Evolutionary conservation across 1,140 invertebrate genomes (phyloP), one percentile per base, ranked within the genome.

Genomic region (Oryctes rhinoceros): DNA sequence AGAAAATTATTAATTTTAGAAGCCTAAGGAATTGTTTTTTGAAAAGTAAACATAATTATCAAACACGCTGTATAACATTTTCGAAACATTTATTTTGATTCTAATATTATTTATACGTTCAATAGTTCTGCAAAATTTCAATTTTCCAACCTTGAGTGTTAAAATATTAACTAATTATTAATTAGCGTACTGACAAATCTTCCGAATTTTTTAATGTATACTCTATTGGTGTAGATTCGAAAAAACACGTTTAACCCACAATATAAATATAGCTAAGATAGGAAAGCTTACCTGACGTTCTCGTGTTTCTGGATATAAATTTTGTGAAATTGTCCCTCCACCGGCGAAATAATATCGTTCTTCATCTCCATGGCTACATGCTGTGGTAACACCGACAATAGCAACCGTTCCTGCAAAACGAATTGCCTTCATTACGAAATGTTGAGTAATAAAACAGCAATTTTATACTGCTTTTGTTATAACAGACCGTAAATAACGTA

Each of bases 281-380:
- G 9, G 74, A 0, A 18, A 18, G 18, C 89, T 91, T 86, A 96
- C 95, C 94, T 96, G 83, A 98, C 97, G 89, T 97, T 95, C 88
- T 98, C 96, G 86, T 98, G 96, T 85, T 95, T 94, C 85, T 97
- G 95, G 84, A 98, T 98, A 88, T 98, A 98, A 87, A 98, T 98
- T 88, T 98, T 97, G 87, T 98, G 96, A 88, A 98, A 98, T 87
- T 97, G 96, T 15, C 95, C 94, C 85, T 96, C 95, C 78, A 96
- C 94, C 3, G 96, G 94, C 74, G 94, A 94, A 82, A 96, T 94
- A 78, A 98, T 96, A 87, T 98, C 96, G 84, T 94, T 94, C 89
- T 97, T 97, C 96, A 98, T 97, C 88, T 98, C 96, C 92, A 97
- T 95, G 62, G 97, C 97, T 77, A 98, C 96, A 88, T 98, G 96